Evolutionary conservation across 2,113 vertebrate species (phyloP).

Genomic region (Ailurus styani): DNA sequence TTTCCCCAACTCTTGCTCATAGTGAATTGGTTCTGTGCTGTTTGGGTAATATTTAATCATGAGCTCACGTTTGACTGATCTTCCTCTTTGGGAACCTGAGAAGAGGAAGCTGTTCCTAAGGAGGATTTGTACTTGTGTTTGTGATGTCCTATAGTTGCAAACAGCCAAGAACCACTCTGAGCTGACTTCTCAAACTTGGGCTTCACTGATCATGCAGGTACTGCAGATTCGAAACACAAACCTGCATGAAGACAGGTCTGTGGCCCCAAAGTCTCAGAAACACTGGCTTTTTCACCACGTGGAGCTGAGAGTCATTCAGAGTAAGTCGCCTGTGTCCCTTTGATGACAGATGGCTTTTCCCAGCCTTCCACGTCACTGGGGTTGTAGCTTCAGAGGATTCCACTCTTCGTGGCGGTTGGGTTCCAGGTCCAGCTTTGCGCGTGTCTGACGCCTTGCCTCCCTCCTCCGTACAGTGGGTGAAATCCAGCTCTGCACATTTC

Average conservation of each 20-base stretch:
- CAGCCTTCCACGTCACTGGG: not conserved
- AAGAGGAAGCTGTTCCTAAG: not conserved
- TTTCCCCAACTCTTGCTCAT: rapidly evolving
- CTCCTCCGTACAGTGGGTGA: not conserved
- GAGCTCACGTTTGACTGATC: not conserved
- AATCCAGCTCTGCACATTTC: not conserved
- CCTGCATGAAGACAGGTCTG: not conserved
- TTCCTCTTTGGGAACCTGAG: not conserved
- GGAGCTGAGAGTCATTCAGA: not conserved
- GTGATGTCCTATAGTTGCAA: not conserved
- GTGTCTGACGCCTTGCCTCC: not conserved
- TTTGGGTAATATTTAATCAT: not conserved
- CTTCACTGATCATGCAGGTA: not conserved
- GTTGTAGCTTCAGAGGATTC: not conserved
- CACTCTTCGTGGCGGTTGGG: not conserved
- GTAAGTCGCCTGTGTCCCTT: not conserved
- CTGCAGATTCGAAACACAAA: not conserved
- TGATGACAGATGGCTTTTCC: not conserved
- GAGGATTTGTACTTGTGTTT: not conserved
- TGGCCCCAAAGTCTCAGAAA: not conserved
- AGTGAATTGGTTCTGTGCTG: not conserved
- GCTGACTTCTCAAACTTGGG: not conserved
- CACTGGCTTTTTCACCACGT: not conserved
- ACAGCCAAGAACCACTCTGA: not conserved
- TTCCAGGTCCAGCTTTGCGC: rapidly evolving